Evolutionary conservation across 2,888 invertebrate genomes (phyloP), one percentile per base, ranked within the genome.

Genomic region (Chaetogeoica ovagalla): DNA sequence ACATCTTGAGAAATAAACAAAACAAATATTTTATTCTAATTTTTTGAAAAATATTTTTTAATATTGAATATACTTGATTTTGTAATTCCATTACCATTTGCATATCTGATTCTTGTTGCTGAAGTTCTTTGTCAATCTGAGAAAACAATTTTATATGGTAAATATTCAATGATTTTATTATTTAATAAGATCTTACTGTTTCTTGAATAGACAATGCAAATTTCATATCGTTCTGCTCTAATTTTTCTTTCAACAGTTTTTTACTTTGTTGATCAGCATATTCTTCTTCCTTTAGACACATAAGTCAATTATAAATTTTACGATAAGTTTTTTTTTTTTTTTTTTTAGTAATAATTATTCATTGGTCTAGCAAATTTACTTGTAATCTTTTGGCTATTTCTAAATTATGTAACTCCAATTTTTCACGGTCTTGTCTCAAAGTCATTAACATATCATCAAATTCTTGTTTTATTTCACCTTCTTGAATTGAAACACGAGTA

Each of bases 381-480:
- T 83, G 82, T 23, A 83, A 73, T 72, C 75, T 57, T 81, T 82
- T 77, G 39, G 83, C 83, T 3, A 83, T 37, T 30, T 82, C 73
- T 21, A 79, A 81, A 76, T 75, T 83, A 13, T 82, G 81, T 43
- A 79, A 30, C 39, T 81, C 82, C 19, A 55, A 72, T 82, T 77
- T 39, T 60, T 83, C 63, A 66, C 81, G 72, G 63, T 83, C 83
- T 63, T 70, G 63, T 62, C 73, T 43, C 62, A 82, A 76, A 59
- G 59, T 82, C 23, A 79, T 81, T 55, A 74, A 70, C 74, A 83
- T 82, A 23, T 81, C 73, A 43, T 83, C 83, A 63, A 82, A 83
- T 79, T 83, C 83, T 69, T 83, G 76, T 74, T 76, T 82, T 43
- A 83, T 76, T 48, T 81, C 71, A 63, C 83, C 82, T 43, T 71